Conservation (phyloP, 92 coral and sea anemone species). For the Metridium senile region DNA sequence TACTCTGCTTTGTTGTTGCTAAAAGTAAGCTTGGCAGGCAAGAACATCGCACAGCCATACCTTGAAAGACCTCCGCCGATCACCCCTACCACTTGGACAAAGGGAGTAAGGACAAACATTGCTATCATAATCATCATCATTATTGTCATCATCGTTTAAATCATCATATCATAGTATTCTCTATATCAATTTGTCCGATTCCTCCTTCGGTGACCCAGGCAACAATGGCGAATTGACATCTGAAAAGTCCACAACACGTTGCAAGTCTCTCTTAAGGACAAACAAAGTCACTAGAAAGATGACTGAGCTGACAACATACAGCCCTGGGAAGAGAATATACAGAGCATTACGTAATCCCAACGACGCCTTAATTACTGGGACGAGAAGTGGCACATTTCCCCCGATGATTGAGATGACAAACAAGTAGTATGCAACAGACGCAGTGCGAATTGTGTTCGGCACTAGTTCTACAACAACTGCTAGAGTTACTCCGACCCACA, state of each 20-base stretch:
- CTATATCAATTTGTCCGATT: constrained; percentile 23
- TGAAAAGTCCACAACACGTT: constrained; percentile 31
- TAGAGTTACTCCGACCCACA: constrained; percentile 98
- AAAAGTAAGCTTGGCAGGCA: no score
- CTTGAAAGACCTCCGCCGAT: no score
- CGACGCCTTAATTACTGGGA: constrained; percentile 72
- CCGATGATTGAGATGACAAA: constrained; percentile 90
- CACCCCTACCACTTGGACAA: no score
- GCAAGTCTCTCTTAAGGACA: constrained; percentile 81
- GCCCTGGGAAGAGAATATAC: constrained; percentile 85
- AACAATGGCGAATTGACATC: constrained; percentile 62
- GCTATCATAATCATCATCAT: neutral
- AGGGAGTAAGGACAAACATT: no score
- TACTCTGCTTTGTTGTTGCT: no score
- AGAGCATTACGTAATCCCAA: constrained; percentile 83
- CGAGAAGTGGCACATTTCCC: constrained; percentile 88
- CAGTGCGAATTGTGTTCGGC: constrained; percentile 81
- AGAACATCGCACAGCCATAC: no score
- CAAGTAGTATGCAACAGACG: constrained; percentile 84
- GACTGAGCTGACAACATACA: constrained; percentile 86
- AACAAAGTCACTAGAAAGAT: constrained; percentile 84
- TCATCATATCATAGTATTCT: neutral
- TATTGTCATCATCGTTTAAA: neutral
- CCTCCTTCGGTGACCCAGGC: constrained; percentile 50
- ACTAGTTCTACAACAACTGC: constrained; percentile 95